A percentile compares a stretch with the other conserved stretches of the same genome.
phyloP scores from a whole-genome alignment of 2,888 invertebrate species.

The Caradrina kadenii region DNA sequence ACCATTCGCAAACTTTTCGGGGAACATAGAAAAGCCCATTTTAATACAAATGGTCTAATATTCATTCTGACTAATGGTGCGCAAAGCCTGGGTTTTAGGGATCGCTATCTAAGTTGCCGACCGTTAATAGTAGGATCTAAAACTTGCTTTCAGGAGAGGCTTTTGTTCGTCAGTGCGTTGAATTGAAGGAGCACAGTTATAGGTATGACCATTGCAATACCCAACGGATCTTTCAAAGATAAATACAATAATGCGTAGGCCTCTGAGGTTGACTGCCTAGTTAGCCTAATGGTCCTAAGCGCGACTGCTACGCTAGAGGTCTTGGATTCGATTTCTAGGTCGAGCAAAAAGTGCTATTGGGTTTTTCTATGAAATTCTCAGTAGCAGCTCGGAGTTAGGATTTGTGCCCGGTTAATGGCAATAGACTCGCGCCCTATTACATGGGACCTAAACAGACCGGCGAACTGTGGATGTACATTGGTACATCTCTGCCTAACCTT shows the following conservation, averaged over 20 bases:
- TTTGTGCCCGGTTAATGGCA: too few species aligned
- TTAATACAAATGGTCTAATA: slow-evolving; percentile 45
- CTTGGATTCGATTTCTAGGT: too few species aligned
- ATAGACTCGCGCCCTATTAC: too few species aligned
- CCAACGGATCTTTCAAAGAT: neutral
- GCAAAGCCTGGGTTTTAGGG: slow-evolving; percentile 38
- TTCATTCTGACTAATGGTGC: slow-evolving; percentile 34
- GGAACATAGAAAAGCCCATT: slow-evolving; percentile 3
- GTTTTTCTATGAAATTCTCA: too few species aligned
- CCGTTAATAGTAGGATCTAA: slow-evolving; percentile 38
- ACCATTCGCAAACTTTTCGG: slow-evolving; percentile 15
- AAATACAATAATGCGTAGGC: neutral
- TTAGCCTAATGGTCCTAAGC: too few species aligned
- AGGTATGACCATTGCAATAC: neutral
- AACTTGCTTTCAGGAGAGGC: slow-evolving; percentile 40
- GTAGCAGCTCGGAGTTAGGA: too few species aligned
- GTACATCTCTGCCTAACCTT: too few species aligned
- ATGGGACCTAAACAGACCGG: too few species aligned
- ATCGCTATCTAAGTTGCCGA: slow-evolving; percentile 35
- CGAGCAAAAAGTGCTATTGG: too few species aligned
- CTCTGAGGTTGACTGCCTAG: too few species aligned
- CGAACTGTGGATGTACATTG: too few species aligned
- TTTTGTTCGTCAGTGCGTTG: slow-evolving; percentile 36
- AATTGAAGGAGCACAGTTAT: slow-evolving; percentile 27
- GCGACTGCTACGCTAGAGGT: too few species aligned